Base-by-base conservation (phyloP, 2,797 vertebrate species). In the Alcedo atthis region DNA sequence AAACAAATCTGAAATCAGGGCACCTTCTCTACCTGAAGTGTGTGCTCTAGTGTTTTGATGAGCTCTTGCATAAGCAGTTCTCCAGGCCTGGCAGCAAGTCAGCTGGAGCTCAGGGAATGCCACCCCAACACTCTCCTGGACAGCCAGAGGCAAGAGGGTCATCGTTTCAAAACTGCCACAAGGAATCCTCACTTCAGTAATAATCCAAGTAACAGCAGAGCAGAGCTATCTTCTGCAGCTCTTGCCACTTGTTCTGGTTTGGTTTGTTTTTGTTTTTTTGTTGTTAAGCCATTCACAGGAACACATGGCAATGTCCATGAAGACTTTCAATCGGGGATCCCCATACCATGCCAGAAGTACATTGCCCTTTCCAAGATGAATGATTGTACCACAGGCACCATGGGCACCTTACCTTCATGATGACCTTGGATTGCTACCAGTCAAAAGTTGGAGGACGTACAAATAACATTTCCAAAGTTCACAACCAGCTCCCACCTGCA, bases 341-440 rank as follows among this genome's bases (percentile, higher is more conserved):
- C 43, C 3, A 2, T 4, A 58, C 4, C 33, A 61, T 0, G 0
- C 28, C 2, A 2, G 13, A 45, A 43, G 46, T 26, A 35, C 1
- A 2, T 1, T 63, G 21, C n/a, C 35, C 49, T n/a, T 46, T 79
- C 20, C 48, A 46, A 24, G 22, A 59, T 30, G 10, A 79, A 68
- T 0, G 55, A 26, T 46, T 79, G 63, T 9, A 49, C 22, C 70
- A 78, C 43, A 63, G 37, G 26, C n/a, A 71, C 46, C 18, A 24
- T 8, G 7, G 22, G 40, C 7, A 15, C 20, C 32, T 51, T 10
- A 53, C n/a, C 62, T 32, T 9, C 66, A 28, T 1, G 5, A 9
- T 5, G 22, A 84, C 33, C 37, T 40, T 20, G 40, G 35, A 67
- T 4, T n/a, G 35, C 20, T 46, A 86, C 40, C 21, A 88, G 62